Base-by-base conservation (phyloP, 2,888 invertebrate genomes). In the Atethmia centrago region DNA sequence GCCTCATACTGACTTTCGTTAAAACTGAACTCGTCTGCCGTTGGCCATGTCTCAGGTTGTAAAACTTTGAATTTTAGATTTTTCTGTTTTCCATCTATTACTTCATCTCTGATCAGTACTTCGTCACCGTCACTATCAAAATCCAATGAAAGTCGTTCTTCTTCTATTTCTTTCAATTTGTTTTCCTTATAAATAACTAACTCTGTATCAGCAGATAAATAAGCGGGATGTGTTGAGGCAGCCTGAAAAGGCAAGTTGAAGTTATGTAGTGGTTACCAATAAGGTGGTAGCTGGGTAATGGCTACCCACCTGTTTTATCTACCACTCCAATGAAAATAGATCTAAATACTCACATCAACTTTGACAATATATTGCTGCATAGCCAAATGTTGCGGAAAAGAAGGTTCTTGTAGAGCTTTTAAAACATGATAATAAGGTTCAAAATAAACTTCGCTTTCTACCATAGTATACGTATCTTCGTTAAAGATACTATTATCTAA, bases 361-460 rank as follows among this genome's bases (percentile, higher is more conserved):
- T 97, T 89, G 3, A 98, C 96, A 56, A 98, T 97, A 89, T 98
- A 98, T 74, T 97, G 95, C 73, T 96, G 94, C 97, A 98, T 97
- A 0, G 98, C 97, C 85, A 98, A 97, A 58, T 96, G 94, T 5
- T 94, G 89, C 3, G 96, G 93, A 80, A 96, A 95, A 21, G 92
- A 89, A 53, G 97, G 96, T 9, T 94, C 93, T 89, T 98, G 97
- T 42, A 99, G 90, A 53, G 97, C 98, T 80, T 96, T 96, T 66
- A 98, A 94, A 0, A 98, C 97, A 85, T 98, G 97, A 77, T 97
- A 95, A 90, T 98, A 98, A 0, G 98, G 98, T 89, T 98, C 98
- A 91, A 98, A 98, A 91, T 98, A 99, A 1, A 98, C 97, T 78
- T 97, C 97, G 64, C 98, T 97, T 92, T 98, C 98, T 45, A 98